Percentiles rank a stretch among this genome's conserved stretches.
Conservation (phyloP, 23 tunicate genomes). For the Styela plicata region DNA sequence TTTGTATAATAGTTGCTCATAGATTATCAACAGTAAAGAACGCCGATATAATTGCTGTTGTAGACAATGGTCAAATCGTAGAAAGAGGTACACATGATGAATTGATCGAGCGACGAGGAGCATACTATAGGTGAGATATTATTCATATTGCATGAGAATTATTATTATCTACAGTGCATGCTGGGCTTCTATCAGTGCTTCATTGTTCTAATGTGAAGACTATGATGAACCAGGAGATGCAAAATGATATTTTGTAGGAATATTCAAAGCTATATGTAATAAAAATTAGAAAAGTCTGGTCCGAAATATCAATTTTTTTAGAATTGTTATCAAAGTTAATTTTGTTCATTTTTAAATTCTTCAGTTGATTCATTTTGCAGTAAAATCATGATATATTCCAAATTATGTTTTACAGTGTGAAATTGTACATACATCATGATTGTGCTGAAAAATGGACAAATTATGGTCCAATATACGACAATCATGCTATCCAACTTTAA, state of each 20-base stretch:
- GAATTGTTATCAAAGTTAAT: neutral
- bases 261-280: neutral
- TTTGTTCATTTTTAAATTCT: no score
- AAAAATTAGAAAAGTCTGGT: neutral
- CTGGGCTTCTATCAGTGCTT: no score
- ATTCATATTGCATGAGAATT: neutral
- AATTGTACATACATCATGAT: neutral
- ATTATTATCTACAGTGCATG: no score
- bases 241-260: no score
- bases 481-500: neutral
- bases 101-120: constrained; percentile 66
- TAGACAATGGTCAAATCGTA: constrained; percentile 76
- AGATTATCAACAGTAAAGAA: constrained; percentile 84
- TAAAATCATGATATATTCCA: neutral
- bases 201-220: no score
- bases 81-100: constrained; percentile 88
- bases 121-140: constrained; percentile 57
- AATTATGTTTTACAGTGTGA: neutral
- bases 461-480: neutral
- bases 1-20: constrained; percentile 87
- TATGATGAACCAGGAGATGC: no score
- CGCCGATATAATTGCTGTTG: constrained; percentile 89
- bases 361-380: no score
- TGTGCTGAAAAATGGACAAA: no score
- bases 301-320: neutral